Conservation (phyloP, 2,113 vertebrate genomes). For the Colinus virginianus region DNA sequence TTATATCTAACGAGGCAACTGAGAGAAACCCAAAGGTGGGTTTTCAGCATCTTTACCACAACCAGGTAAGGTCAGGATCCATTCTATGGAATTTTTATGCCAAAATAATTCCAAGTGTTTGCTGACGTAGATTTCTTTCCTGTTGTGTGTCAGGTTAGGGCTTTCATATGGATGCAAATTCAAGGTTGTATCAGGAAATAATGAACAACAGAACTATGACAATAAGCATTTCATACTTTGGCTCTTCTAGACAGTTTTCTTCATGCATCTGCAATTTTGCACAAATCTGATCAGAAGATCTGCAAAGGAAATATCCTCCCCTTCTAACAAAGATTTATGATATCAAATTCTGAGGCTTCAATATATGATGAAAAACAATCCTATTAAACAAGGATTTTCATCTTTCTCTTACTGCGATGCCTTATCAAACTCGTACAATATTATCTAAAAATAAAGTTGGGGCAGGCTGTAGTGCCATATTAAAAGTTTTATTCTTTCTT, state of each 20-base stretch:
- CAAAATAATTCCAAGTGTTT: background rate
- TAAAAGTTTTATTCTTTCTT: background rate
- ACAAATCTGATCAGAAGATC: background rate
- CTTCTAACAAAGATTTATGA: slow-evolving; percentile 6
- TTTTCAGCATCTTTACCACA: background rate
- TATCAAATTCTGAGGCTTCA: background rate
- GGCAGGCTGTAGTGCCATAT: background rate
- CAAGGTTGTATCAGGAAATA: background rate
- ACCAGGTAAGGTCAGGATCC: background rate
- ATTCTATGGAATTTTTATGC: background rate
- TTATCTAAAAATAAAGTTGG: background rate
- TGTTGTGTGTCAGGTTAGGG: background rate
- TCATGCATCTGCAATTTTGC: background rate
- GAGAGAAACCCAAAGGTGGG: background rate
- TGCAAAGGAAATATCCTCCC: background rate
- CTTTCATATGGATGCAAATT: background rate
- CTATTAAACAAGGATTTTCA: slow-evolving; percentile 18
- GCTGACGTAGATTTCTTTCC: background rate
- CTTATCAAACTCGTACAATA: background rate
- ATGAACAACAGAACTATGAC: background rate
- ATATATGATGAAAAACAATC: background rate
- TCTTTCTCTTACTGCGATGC: slow-evolving; percentile 18
- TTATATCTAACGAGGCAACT: background rate
- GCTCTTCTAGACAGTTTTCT: background rate
- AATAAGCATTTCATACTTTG: background rate